A percentile compares a stretch with the other conserved stretches of the same genome.
Conservation (phyloP, 2,797 vertebrate genomes). For the Chloroceryle amazona region DNA sequence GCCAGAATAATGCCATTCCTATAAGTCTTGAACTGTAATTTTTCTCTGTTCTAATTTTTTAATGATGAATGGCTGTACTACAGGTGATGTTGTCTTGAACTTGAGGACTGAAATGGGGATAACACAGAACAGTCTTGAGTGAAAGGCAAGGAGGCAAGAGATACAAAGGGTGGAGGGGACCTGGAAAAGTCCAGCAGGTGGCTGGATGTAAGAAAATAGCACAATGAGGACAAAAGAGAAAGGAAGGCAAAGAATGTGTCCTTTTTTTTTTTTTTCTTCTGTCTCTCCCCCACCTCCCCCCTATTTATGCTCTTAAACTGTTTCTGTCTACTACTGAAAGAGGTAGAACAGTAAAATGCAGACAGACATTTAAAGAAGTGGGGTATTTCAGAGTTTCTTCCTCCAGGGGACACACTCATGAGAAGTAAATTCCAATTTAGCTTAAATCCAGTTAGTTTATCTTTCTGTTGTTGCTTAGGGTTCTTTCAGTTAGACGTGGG, state of each 20-base stretch:
- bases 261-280: no score
- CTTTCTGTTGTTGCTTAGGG: not conserved
- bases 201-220: not conserved
- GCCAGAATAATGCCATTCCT: not conserved
- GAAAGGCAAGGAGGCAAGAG: not conserved
- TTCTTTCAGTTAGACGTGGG: not conserved
- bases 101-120: not conserved
- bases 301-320: not conserved
- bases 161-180: not conserved
- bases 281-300: accelerated
- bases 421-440: not conserved
- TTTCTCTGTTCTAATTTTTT: not conserved
- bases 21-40: not conserved
- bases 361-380: not conserved
- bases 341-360: not conserved
- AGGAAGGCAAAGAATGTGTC: not conserved
- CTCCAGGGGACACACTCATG: not conserved
- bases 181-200: not conserved
- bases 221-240: not conserved
- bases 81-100: not conserved
- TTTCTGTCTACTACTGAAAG: not conserved
- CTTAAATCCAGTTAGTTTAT: not conserved
- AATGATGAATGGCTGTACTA: not conserved
- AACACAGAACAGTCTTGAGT: not conserved
- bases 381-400: not conserved